Evolutionary conservation across 2,113 vertebrate genomes (phyloP), one percentile per base, ranked within the genome.

Genomic region (Regulus satrapa): DNA sequence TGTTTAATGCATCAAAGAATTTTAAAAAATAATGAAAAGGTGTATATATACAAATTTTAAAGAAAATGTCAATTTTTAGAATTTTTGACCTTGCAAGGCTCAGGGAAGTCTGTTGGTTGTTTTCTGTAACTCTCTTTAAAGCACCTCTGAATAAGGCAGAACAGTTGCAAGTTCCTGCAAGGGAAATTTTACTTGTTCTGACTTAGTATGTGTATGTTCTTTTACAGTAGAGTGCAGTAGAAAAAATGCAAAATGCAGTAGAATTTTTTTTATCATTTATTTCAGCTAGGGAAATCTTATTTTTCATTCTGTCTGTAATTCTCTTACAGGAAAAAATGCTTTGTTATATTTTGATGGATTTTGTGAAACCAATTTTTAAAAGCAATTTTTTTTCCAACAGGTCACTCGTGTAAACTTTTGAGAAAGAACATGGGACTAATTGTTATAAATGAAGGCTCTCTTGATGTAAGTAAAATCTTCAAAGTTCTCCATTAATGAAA

Each of bases 391-490:
- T 96, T 96, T 95, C 56, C 75, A 92, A 56, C 66, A 99, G 99
- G 99, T 96, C 99, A 99, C 95, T 99, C 99, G 64, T 99, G 99
- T 98, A 99, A 99, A 97, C 98, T 99, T 48, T 95, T 99, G 96
- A 99, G 98, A 87, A 99, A 99, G 98, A 99, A 99, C 97, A 99
- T 99, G 99, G 99, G 99, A 58, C 98, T 99, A 95, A 98, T 99
- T 54, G 99, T 99, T 92, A 98, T 99, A 89, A 99, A 99, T 86
- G 99, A 99, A 97, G 99, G 98, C 75, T 99, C 99, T 38, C 98
- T 99, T 75, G 99, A 99, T 86, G 99, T 99, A 98, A 99, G 99
- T 99, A 98, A 94, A 87, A 84, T 62, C 46, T 48, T 24, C 25
- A 45, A 34, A 67, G 32, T 61, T 36, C 74, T 82, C 61, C 49